Evolutionary conservation across 2,113 vertebrate genomes (phyloP), one percentile per base, ranked within the genome.

Genomic region (Psammodynastes pulverulentus): DNA sequence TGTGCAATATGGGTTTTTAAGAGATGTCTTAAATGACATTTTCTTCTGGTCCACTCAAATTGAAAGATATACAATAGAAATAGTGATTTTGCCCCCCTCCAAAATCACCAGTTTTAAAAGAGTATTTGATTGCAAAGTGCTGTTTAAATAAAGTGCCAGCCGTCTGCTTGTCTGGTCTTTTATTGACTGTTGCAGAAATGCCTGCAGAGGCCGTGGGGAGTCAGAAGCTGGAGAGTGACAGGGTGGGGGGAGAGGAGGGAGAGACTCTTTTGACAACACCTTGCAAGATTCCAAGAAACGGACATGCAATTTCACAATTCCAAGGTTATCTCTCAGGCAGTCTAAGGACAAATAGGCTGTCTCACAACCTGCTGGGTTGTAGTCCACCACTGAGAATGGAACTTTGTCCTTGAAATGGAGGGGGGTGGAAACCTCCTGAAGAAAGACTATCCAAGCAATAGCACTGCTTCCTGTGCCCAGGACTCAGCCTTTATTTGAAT

Each of bases 361-460:
- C 53, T 84, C 88, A 89, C 90, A 0, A 12, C 90, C 94, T 96
- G 92, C 93, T 94, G 93, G 92, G 93, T 94, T 93, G 95, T 94
- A 86, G 48, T 91, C 54, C 90, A 51, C 93, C 92, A 90, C 49
- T 93, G 92, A 92, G 94, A 94, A 94, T 94, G 95, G 94, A 95
- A 93, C 94, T 67, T 88, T 72, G 93, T 93, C 92, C 58, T 94
- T 94, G 91, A 92, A 89, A 93, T 94, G 86, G 89, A 92, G 72
- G 17, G 10, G 26, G 24, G 94, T 94, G 96, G 96, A 95, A 96
- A 95, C 94, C 93, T 2, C 0, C 91, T 91, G 91, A 91, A 89
- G n/a, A 95, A 95, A 94, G 95, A 95, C 95, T 92, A 90, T 94
- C 91, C 95, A 88, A 95, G 91, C 92, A 95, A 95, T 86, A 95